phyloP scores from a whole-genome alignment of 2,113 vertebrate species.

The Columbina picui region DNA sequence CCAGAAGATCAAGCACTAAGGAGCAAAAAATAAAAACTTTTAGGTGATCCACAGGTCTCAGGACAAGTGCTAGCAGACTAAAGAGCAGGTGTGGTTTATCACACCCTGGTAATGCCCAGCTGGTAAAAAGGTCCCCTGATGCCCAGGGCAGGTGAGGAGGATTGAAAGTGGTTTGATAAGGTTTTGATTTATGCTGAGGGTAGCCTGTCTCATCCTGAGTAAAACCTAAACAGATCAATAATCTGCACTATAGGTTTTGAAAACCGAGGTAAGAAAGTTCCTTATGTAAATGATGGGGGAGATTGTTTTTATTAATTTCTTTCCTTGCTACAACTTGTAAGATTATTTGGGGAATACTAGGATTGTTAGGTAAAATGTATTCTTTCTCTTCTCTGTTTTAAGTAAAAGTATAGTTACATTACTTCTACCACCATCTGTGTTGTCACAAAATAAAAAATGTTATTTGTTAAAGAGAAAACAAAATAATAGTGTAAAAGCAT shows the following conservation, averaged over 20 bases:
- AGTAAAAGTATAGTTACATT: neutral
- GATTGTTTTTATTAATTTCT: neutral
- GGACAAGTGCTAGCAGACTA: neutral
- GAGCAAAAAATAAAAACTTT: neutral
- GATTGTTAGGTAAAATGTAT: neutral
- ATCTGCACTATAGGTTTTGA: neutral
- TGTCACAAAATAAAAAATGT: neutral
- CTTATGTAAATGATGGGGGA: accelerated
- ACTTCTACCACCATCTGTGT: neutral
- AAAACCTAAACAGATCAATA: neutral
- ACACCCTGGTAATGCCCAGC: neutral
- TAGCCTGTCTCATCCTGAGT: neutral
- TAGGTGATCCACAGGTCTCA: neutral
- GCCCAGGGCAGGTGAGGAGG: neutral
- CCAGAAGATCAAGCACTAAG: neutral
- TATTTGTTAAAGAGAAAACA: neutral
- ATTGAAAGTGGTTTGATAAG: neutral
- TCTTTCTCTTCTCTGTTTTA: neutral
- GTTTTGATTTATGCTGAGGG: neutral
- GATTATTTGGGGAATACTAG: neutral
- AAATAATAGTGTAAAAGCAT: neutral
- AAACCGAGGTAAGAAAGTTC: neutral
- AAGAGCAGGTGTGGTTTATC: neutral
- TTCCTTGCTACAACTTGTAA: neutral
- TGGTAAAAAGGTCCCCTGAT: neutral